A percentile compares a stretch with the other conserved stretches of the same genome.
These are phyloP conservation scores for Sebastes vulpes DNA, from an alignment of 2,797 vertebrate species.

Conservation along the genomic window DNA sequence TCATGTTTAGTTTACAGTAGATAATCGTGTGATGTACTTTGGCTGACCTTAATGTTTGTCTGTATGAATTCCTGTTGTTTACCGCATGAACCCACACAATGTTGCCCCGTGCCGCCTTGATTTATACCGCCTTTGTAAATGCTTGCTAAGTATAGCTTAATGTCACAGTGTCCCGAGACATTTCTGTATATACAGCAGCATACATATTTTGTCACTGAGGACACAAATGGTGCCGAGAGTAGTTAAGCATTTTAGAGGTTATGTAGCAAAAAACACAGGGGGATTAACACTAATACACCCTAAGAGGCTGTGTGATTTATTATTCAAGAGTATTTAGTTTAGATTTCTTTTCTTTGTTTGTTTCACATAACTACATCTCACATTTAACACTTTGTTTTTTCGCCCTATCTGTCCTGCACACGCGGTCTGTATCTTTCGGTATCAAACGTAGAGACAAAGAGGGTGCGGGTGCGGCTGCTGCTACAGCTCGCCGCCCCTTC, in stretches of 20 bases:
- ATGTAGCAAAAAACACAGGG: slow-evolving; percentile 8
- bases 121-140: slow-evolving; percentile 51
- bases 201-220: slow-evolving; percentile 1
- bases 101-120: slow-evolving; percentile 11
- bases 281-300: slow-evolving; percentile 26
- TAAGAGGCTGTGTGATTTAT: slow-evolving; percentile 17
- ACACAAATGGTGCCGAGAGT: background rate
- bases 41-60: slow-evolving; percentile 1
- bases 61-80: slow-evolving; percentile 22
- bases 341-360: slow-evolving; percentile 17
- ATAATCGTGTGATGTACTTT: slow-evolving; percentile 1
- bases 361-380: background rate
- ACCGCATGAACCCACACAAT: background rate
- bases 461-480: slow-evolving; percentile 39
- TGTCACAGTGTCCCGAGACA: slow-evolving; percentile 37
- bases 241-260: slow-evolving; percentile 6
- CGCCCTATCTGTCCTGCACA: slow-evolving; percentile 62
- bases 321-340: background rate
- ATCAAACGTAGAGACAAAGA: slow-evolving; percentile 50
- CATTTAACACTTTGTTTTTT: slow-evolving; percentile 27
- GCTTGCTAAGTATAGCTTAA: slow-evolving; percentile 39
- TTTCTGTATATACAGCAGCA: slow-evolving; percentile 13
- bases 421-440: slow-evolving; percentile 53
- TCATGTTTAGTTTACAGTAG: background rate
- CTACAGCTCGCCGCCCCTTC: background rate